Base-by-base conservation (phyloP, 2,888 invertebrate genomes). In the Habroteleia sp. region DNA sequence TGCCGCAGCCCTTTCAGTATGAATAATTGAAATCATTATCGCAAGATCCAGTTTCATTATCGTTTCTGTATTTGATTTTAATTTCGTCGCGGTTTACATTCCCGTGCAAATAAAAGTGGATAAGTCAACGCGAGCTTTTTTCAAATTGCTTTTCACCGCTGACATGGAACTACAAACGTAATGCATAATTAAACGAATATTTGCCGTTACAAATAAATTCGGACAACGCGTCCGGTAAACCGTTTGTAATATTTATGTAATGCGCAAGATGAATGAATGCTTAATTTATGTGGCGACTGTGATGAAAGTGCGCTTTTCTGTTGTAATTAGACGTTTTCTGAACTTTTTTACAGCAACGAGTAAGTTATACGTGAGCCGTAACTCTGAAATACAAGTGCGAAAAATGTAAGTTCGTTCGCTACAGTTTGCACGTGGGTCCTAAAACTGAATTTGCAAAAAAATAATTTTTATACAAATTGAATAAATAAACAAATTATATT, bases 21-120 rank as follows among this genome's bases (percentile, higher is more conserved):
- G 60, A 63, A 65, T 65, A 58, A 65, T 65, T 73, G 65, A 73
- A 42, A 50, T 16, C 37, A 50, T 62, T 33, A 68, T 31, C 27
- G 31, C 27, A 46, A 41, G 60, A 60, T 39, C 17, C 8, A 5
- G 48, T 46, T 68, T 48, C 63, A 52, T 65, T 42, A 65, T 52
- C 44, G 37, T 42, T 42, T 35, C 23, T 27, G 23, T 50, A 33
- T 68, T 68, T 33, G 41, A 48, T 50, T 39, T 39, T 68, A 23
- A 58, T 68, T 48, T 48, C 20, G 0, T 4, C 39, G 54, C 27
- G 39, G 35, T 29, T 27, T 31, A 5, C 29, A 39, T 27, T 39
- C 6, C 27, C 16, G 29, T 31, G 29, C 11, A 17, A 56, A 41
- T 25, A 41, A 27, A 13, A 17, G 25, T 25, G 5, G 17, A 5